A percentile compares a stretch with the other conserved stretches of the same genome.
These are phyloP conservation scores for Adela reaumurella DNA, from an alignment of 2,888 invertebrate genomes.

Conservation along the genomic window DNA sequence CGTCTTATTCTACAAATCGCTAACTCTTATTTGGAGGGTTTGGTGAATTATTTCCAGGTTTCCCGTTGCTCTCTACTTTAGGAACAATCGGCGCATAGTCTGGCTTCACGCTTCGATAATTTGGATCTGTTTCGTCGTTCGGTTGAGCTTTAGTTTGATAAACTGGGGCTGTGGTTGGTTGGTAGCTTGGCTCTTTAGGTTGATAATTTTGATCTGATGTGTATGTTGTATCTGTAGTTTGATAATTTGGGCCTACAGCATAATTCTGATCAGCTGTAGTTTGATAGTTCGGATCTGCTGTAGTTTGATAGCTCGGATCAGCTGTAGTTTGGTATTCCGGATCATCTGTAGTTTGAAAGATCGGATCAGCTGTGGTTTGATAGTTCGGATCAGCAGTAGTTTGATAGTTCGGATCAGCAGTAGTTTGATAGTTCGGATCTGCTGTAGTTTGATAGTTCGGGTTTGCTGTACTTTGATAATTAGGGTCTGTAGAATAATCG, in stretches of 20 bases:
- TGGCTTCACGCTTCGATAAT: conserved; percentile 6
- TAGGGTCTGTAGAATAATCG: conserved; percentile 6
- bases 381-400: no score
- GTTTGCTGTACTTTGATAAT: not conserved
- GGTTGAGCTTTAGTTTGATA: conserved; percentile 1
- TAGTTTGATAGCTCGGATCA: no score
- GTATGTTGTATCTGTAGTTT: not conserved
- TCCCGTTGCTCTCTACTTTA: no score
- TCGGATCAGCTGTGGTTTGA: not conserved
- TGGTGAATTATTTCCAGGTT: no score
- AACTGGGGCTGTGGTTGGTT: no score
- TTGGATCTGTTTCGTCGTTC: conserved; percentile 3
- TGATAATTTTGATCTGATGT: no score
- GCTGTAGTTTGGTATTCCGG: no score
- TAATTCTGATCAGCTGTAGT: not conserved
- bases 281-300: conserved; percentile 1
- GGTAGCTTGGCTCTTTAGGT: no score
- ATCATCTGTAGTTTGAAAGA: no score
- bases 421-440: not conserved
- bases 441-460: conserved; percentile 1
- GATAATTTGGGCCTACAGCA: not conserved
- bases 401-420: not conserved
- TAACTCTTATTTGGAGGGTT: no score
- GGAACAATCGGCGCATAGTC: conserved; percentile 5
- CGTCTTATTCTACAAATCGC: no score